A percentile compares a stretch with the other conserved stretches of the same genome.
Evolutionary conservation across 2,797 vertebrate species (phyloP).

Genomic region (Siniperca obscura): DNA sequence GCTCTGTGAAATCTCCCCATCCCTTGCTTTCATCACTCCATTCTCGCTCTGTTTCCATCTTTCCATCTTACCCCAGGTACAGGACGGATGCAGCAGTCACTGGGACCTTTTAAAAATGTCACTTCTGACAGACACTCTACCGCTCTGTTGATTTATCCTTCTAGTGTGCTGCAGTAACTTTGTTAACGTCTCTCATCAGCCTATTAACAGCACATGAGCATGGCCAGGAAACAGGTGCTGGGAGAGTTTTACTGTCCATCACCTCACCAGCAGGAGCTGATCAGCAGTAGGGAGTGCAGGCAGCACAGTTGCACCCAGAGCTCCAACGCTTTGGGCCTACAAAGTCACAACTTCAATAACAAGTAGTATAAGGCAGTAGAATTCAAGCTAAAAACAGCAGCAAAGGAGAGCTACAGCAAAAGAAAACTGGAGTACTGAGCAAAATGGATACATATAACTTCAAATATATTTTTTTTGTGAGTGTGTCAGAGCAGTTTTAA

Average conservation of each 20-base stretch:
- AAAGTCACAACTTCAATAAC: slow-evolving; percentile 33
- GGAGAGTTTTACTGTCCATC: slow-evolving; percentile 78
- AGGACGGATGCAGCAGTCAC: slow-evolving; percentile 58
- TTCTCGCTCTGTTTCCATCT: slow-evolving; percentile 52
- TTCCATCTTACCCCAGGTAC: slow-evolving; percentile 60
- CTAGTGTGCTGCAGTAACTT: slow-evolving; percentile 71
- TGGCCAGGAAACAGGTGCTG: slow-evolving; percentile 80
- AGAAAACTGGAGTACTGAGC: background rate
- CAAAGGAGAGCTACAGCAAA: background rate
- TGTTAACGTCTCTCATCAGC: slow-evolving; percentile 83
- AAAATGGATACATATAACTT: background rate
- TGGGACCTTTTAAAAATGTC: slow-evolving; percentile 73
- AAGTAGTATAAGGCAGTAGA: background rate
- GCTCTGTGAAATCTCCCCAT: slow-evolving; percentile 56
- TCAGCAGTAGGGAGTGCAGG: slow-evolving; percentile 46
- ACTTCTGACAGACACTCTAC: slow-evolving; percentile 66
- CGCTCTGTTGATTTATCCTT: slow-evolving; percentile 79
- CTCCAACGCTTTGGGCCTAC: slow-evolving; percentile 15
- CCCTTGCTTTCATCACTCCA: slow-evolving; percentile 48
- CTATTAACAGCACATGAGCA: slow-evolving; percentile 80
- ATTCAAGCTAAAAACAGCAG: background rate
- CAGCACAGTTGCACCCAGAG: slow-evolving; percentile 17
- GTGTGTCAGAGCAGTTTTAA: background rate
- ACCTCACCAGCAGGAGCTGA: slow-evolving; percentile 67
- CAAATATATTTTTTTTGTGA: background rate